phyloP scores from a whole-genome alignment of 2,888 invertebrate genomes.

The Ichneumon xanthorius region DNA sequence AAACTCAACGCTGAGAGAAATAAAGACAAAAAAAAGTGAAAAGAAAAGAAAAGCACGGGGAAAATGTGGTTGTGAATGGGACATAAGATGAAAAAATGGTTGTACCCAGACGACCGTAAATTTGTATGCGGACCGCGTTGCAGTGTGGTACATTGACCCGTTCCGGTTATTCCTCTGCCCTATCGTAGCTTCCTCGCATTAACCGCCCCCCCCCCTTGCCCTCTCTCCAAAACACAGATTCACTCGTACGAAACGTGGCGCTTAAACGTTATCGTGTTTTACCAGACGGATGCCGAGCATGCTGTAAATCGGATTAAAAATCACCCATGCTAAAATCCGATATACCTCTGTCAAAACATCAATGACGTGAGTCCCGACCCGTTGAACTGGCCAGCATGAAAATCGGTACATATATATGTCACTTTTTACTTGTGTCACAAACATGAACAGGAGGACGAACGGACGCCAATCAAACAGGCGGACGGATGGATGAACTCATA shows the following conservation, averaged over 20 bases:
- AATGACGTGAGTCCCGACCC: slow-evolving; percentile 10
- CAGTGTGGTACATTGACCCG: neutral
- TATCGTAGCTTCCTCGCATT: neutral
- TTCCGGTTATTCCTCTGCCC: neutral
- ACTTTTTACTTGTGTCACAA: neutral
- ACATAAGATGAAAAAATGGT: neutral
- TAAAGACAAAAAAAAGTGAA: slow-evolving; percentile 13
- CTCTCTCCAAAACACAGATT: slow-evolving; percentile 6
- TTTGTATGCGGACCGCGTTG: neutral
- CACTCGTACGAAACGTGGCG: slow-evolving; percentile 23
- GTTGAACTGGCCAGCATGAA: neutral
- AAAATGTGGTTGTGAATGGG: too few relatives aligned
- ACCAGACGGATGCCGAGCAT: slow-evolving; percentile 15
- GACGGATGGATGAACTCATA: neutral
- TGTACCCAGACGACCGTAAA: slow-evolving; percentile 5
- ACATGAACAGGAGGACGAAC: neutral
- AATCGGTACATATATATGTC: neutral
- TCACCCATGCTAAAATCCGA: slow-evolving; percentile 50
- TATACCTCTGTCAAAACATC: slow-evolving; percentile 36
- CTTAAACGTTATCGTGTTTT: slow-evolving; percentile 30
- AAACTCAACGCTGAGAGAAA: slow-evolving; percentile 31
- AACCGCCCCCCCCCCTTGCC: neutral
- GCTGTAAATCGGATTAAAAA: slow-evolving; percentile 54
- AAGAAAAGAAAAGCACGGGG: neutral
- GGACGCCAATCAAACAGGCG: neutral